These are phyloP conservation scores for Rhorus exstirpatorius DNA, from an alignment of 2,888 invertebrate genomes.

Conservation along the genomic window DNA sequence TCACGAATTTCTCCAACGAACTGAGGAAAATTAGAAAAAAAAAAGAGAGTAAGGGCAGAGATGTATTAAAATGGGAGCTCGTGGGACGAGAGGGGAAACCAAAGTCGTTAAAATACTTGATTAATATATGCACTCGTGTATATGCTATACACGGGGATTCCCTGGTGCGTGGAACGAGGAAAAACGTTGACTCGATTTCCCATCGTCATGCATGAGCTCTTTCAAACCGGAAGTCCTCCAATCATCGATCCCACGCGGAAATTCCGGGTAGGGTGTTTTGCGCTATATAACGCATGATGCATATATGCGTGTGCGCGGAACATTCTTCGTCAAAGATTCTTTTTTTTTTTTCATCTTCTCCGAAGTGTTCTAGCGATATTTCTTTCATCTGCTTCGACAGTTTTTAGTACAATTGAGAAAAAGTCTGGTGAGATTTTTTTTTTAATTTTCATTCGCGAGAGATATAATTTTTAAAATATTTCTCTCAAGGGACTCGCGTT, in stretches of 20 bases:
- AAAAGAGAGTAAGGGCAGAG: neutral
- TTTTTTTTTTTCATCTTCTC: too few species aligned
- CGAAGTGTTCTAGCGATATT: too few species aligned
- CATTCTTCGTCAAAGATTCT: too few species aligned
- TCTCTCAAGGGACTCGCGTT: too few species aligned
- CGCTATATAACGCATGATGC: too few species aligned
- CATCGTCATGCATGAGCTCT: conserved; percentile 40
- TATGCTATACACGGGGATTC: conserved; percentile 6
- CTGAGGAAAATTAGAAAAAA: too few species aligned
- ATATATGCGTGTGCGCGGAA: too few species aligned
- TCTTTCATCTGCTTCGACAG: too few species aligned
- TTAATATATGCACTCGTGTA: conserved; percentile 24
- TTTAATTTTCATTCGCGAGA: too few species aligned
- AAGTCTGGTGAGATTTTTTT: too few species aligned
- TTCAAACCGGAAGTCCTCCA: conserved; percentile 57
- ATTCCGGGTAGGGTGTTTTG: conserved; percentile 32
- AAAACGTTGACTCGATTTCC: conserved; percentile 52
- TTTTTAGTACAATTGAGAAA: too few species aligned
- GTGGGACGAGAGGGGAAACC: neutral
- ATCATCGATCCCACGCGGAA: conserved; percentile 45
- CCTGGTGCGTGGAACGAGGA: conserved; percentile 15
- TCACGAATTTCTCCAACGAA: neutral
- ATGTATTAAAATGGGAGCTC: neutral
- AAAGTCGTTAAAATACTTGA: conserved; percentile 35
- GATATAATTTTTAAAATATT: too few species aligned